Evolutionary conservation across 2,888 invertebrate species (phyloP).

Genomic region (Pollenia labialis): DNA sequence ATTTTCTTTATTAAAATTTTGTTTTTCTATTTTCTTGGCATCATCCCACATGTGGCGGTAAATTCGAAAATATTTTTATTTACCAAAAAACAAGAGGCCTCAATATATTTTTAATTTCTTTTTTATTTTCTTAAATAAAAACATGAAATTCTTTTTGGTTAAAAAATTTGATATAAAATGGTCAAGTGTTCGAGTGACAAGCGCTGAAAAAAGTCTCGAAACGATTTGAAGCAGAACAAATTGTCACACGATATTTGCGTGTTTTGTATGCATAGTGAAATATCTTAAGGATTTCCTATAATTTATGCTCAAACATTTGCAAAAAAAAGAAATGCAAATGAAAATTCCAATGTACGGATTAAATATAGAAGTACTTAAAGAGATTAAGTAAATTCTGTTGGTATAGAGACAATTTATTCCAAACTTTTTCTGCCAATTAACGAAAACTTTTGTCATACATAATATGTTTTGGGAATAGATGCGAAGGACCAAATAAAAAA

Average conservation of each 20-base stretch:
- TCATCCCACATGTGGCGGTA: slow-evolving; percentile 63
- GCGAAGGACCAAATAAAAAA: neutral
- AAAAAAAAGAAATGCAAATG: neutral
- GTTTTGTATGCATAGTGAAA: slow-evolving; percentile 50
- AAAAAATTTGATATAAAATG: slow-evolving; percentile 64
- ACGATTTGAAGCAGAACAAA: slow-evolving; percentile 3
- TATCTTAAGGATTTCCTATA: slow-evolving; percentile 42
- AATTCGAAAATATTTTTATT: slow-evolving; percentile 72
- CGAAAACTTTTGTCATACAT: too few relatives aligned
- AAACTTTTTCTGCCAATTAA: too few relatives aligned
- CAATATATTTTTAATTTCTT: slow-evolving; percentile 40
- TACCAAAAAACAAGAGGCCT: slow-evolving; percentile 40
- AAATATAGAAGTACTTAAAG: too few relatives aligned
- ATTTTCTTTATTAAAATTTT: slow-evolving; percentile 19
- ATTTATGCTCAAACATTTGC: slow-evolving; percentile 63
- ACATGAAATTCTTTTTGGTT: neutral
- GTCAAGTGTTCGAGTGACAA: slow-evolving; percentile 64
- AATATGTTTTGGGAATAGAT: too few relatives aligned
- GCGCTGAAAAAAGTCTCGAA: neutral
- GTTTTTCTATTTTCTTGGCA: slow-evolving; percentile 52
- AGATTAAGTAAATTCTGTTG: too few relatives aligned
- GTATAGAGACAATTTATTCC: too few relatives aligned
- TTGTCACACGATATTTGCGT: slow-evolving; percentile 44
- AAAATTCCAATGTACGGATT: slow-evolving; percentile 47
- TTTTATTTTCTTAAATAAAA: neutral